Base-by-base conservation (phyloP, 2,113 vertebrate species). In the Azemiops feae region DNA sequence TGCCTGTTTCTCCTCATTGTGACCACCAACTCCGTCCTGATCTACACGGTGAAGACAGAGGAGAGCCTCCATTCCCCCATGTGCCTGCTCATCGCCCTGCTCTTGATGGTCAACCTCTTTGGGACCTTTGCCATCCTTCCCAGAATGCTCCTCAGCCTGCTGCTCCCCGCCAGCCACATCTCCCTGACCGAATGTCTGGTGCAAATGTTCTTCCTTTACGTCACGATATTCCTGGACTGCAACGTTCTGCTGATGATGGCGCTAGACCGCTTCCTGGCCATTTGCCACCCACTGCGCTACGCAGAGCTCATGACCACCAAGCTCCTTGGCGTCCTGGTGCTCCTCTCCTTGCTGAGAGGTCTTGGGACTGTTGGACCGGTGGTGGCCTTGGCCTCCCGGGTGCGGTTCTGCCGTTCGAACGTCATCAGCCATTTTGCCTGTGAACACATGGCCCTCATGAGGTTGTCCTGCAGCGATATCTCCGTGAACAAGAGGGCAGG, bases 201-300 rank as follows among this genome's bases (percentile, higher is more conserved):
- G 2, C 95, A 97, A 57, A 97, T 97, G 94, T 96, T 96, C 91
- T 96, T 96, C 8, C 39, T 92, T 1, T 93, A 97, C 3, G 95
- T 91, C n/a, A 95, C 95, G 23, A 95, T 94, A 5, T 91, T 94
- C 0, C 92, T 96, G 69, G 95, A 96, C 8, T 95, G 94, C 60
- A 94, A 94, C 8, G 88, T 94, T 1, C 91, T 96, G 1, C 89
- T 94, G 74, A 92, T 90, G 6, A 95, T 94, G 96, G 95, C 95
- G 30, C 39, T 95, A 14, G 94, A 96, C 53, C 43, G 52, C 30
- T 95, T 94, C 11, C 60, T 94, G 30, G 93, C 95, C 50, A 94
- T 93, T 23, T 95, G 94, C 34, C 94, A 89, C 53, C 94, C 95
- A 0, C 85, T 95, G 22, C 27, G 1, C 88, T 93, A 94, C 1